Percentiles rank a stretch among this genome's conserved stretches.
These are phyloP conservation scores for Catalaphyllia jardinei DNA, from an alignment of 64 coral and sea anemone species.

Conservation along the genomic window DNA sequence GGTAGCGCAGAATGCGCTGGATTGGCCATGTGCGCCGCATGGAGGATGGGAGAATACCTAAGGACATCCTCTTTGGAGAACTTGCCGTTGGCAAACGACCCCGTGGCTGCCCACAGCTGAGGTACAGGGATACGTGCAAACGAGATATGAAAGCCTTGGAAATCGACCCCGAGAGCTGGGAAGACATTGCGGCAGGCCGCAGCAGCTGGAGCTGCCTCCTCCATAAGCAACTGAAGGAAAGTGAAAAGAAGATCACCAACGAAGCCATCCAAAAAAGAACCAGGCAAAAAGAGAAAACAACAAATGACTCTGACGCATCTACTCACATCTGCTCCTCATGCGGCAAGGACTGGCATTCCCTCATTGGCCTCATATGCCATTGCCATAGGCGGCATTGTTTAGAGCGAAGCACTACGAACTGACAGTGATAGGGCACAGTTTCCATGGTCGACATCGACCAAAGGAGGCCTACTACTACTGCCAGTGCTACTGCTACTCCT, in stretches of 20 bases:
- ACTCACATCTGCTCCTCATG: not conserved
- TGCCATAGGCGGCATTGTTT: not conserved
- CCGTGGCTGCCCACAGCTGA: too few relatives aligned
- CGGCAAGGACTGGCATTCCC: not conserved
- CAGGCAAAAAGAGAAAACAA: not conserved
- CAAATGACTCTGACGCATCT: not conserved
- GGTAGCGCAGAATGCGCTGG: not conserved
- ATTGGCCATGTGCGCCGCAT: not conserved
- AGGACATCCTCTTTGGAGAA: not conserved
- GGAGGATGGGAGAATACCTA: not conserved
- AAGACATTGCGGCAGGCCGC: not conserved
- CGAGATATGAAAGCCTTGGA: not conserved
- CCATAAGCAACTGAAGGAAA: not conserved
- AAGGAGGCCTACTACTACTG: conserved; percentile 2
- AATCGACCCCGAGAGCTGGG: not conserved
- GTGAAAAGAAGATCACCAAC: conserved; percentile 7
- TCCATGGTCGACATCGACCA: not conserved
- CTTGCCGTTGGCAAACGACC: not conserved
- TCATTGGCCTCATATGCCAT: not conserved
- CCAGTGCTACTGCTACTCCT: too few relatives aligned
- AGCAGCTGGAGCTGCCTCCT: not conserved
- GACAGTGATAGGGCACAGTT: not conserved
- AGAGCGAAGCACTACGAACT: not conserved
- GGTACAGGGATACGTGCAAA: not conserved
- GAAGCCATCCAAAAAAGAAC: not conserved